Evolutionary conservation across 1,140 invertebrate genomes (phyloP), one percentile per base, ranked within the genome.

Genomic region (Brachionus angularis): DNA sequence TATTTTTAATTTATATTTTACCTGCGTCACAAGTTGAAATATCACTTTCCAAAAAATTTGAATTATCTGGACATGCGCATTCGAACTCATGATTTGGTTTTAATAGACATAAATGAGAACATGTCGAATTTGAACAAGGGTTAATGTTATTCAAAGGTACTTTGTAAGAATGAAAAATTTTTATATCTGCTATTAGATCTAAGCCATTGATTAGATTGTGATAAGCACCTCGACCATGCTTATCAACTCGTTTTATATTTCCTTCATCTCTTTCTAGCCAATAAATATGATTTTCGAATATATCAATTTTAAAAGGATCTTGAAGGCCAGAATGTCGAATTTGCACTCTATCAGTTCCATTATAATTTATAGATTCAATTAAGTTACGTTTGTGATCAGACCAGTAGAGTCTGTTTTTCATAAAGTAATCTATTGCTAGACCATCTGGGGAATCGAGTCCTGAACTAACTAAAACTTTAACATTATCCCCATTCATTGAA

Each of bases 401-500:
- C 93, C 94, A 98, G 79, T 92, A 98, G 1, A 98, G 82, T 0
- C 89, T 84, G 70, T 89, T 85, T 0, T n/a, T n/a, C n/a, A 23
- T 36, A 21, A 39, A 36, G 16, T 14, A 58, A 39, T 58, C 53
- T 14, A 58, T 58, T 7, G 33, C 53, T 21, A 98, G 76, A 0
- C 91, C 91, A 1, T 90, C 87, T 0, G 94, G 94, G 76, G 89
- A 88, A 7, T 89, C 85, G 5, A 98, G 86, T 72, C 85, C 83
- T 39, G 89, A 88, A 0, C 86, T 87, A 1, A 96, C 87, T 1
- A 98, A 76, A 0, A 88, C 85, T 72, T 88, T 84, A 4, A 92
- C 84, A 76, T 90, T 89, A 0, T 87, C 89, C 0, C 95, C 95
- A 76, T 96, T 94, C 91, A 97, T 94, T 92, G 92, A 96, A 12